Conservation (phyloP, 2,113 vertebrate species). For the Stigmatopora argus region DNA sequence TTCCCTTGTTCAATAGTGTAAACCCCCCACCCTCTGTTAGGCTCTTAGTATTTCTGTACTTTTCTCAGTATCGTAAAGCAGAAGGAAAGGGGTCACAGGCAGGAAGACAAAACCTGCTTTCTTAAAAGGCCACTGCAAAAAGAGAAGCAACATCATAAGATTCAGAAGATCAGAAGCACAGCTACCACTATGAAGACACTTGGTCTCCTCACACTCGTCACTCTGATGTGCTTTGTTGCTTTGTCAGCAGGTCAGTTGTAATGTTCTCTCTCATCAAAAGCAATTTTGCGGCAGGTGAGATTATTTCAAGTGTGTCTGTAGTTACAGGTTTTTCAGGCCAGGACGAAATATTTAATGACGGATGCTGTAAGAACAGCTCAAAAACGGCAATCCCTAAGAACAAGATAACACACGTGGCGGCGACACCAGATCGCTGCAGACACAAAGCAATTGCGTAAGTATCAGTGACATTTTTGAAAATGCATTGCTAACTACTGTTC, state of each 20-base stretch:
- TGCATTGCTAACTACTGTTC: neutral
- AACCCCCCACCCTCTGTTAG: neutral
- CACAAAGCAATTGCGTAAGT: constrained; percentile 18
- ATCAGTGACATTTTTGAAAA: neutral
- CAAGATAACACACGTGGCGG: rapidly evolving
- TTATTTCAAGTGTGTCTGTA: neutral
- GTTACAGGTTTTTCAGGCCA: neutral
- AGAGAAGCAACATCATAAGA: neutral
- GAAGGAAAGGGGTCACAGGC: neutral
- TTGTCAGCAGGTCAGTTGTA: constrained; percentile 16
- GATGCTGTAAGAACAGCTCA: rapidly evolving
- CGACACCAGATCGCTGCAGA: rapidly evolving
- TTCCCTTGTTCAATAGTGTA: no score
- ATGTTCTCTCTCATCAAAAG: neutral
- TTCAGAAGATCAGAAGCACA: constrained; percentile 10
- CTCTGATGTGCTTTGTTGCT: constrained; percentile 11
- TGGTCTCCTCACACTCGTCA: neutral
- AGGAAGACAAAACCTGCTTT: neutral
- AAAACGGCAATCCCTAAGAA: rapidly evolving
- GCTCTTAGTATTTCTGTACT: neutral
- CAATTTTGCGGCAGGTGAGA: neutral
- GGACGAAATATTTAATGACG: rapidly evolving
- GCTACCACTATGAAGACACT: constrained; percentile 37
- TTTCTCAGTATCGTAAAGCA: neutral
- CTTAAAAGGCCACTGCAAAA: neutral